A percentile compares a stretch with the other conserved stretches of the same genome.
Evolutionary conservation across 30 jellyfish, hydroid and myxozoan species (phyloP).

Genomic region (Calvadosia cruxmelitensis): DNA sequence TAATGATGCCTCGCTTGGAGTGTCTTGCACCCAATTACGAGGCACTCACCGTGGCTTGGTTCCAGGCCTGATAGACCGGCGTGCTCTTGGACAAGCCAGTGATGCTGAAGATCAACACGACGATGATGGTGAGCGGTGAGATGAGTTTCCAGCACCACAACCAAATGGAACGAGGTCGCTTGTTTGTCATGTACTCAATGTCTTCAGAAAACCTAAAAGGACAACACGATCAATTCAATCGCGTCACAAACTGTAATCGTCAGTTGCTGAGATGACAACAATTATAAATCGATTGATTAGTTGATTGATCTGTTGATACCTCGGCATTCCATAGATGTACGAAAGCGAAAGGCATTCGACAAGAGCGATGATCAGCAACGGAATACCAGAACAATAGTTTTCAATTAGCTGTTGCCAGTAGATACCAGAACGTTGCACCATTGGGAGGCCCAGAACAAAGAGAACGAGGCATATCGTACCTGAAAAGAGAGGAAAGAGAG

Average conservation of each 20-base stretch:
- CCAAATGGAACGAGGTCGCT: constrained; percentile 84
- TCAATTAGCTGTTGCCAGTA: constrained; percentile 90
- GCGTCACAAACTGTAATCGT: too few species aligned
- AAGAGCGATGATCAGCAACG: constrained; percentile 75
- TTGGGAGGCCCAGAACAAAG: constrained; percentile 58
- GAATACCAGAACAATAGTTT: constrained; percentile 71
- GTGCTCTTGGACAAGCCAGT: constrained; percentile 43
- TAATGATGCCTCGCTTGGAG: not conserved
- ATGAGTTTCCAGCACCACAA: constrained; percentile 92
- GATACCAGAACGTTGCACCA: constrained; percentile 78
- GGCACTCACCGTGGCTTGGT: constrained; percentile 32
- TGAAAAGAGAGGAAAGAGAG: not conserved
- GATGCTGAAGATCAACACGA: constrained; percentile 75
- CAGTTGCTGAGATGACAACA: too few species aligned
- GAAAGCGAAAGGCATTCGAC: constrained; percentile 75
- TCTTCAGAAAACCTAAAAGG: constrained; percentile 66
- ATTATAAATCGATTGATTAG: too few species aligned
- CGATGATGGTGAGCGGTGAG: constrained; percentile 64
- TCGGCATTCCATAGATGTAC: constrained; percentile 83
- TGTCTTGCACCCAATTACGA: not conserved
- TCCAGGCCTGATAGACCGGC: constrained; percentile 84
- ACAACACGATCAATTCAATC: not conserved
- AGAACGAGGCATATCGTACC: constrained; percentile 66
- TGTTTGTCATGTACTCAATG: constrained; percentile 92
- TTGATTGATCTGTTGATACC: too few species aligned